A percentile compares a stretch with the other conserved stretches of the same genome.
Evolutionary conservation across 2,113 vertebrate species (phyloP).

Genomic region (Sinocyclocheilus grahami): DNA sequence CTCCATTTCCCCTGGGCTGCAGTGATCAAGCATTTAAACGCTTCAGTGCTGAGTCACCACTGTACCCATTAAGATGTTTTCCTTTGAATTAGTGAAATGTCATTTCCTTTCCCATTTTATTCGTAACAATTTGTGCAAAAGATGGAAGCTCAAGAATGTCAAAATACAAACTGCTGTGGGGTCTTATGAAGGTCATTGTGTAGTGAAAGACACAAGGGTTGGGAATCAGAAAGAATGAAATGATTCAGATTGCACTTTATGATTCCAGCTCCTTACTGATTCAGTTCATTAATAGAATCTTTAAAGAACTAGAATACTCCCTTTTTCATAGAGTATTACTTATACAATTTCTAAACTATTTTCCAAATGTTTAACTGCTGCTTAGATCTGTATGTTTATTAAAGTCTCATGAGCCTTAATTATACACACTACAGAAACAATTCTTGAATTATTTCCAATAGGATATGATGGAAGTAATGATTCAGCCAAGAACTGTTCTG

Average conservation of each 20-base stretch:
- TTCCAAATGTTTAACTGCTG: too few species aligned
- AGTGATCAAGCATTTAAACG: slow-evolving; percentile 23
- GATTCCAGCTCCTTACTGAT: too few species aligned
- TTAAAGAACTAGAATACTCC: too few species aligned
- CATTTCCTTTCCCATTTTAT: slow-evolving; percentile 35
- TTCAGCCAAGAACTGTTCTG: neutral
- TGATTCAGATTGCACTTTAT: too few species aligned
- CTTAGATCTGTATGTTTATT: too few species aligned
- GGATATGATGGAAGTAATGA: too few species aligned
- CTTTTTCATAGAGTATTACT: too few species aligned
- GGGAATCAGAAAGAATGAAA: too few species aligned
- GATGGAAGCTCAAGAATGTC: neutral
- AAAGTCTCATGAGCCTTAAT: neutral
- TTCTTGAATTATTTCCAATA: too few species aligned
- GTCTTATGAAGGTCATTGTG: neutral
- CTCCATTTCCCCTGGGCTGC: slow-evolving; percentile 24
- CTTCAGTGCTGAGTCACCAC: slow-evolving; percentile 33
- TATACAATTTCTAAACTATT: neutral
- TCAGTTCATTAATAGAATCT: too few species aligned
- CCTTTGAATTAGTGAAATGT: slow-evolving; percentile 43
- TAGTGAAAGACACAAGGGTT: neutral
- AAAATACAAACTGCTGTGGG: neutral
- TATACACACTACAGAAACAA: neutral
- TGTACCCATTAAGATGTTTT: slow-evolving; percentile 46
- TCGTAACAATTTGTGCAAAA: slow-evolving; percentile 16